These are phyloP conservation scores for Calyptommatus sinebrachiatus DNA, from an alignment of 2,113 vertebrate genomes.

Conservation along the genomic window DNA sequence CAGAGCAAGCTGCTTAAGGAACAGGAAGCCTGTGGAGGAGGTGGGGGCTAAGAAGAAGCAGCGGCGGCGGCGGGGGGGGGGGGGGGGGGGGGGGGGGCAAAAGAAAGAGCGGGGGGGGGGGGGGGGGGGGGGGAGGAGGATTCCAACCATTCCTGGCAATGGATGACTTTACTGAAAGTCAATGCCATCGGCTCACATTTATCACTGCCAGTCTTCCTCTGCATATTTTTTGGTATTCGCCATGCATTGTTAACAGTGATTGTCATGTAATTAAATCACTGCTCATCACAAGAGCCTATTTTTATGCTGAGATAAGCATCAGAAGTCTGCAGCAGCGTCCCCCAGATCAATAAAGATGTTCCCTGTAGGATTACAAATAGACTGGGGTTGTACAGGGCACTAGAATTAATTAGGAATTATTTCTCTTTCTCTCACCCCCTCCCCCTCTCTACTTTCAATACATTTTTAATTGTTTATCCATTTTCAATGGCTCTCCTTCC, in stretches of 20 bases:
- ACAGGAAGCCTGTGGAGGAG: background rate
- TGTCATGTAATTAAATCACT: slow-evolving; percentile 98
- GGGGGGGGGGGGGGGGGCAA: background rate
- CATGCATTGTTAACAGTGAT: slow-evolving; percentile 91
- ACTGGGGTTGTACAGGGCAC: slow-evolving; percentile 83
- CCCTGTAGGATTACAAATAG: slow-evolving; percentile 87
- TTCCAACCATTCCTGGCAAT: slow-evolving; percentile 43
- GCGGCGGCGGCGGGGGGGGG: background rate
- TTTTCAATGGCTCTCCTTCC: slow-evolving; percentile 65
- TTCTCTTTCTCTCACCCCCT: slow-evolving; percentile 73
- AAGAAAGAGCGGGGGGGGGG: background rate
- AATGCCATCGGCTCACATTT: slow-evolving; percentile 80
- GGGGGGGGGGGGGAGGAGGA: background rate
- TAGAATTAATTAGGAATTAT: slow-evolving; percentile 90
- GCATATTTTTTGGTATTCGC: slow-evolving; percentile 79
- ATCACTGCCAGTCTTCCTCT: slow-evolving; percentile 86
- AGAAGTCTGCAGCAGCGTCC: slow-evolving; percentile 80
- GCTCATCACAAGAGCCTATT: slow-evolving; percentile 88
- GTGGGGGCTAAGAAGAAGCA: background rate
- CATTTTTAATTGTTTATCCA: slow-evolving; percentile 82
- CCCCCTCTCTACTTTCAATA: slow-evolving; percentile 73
- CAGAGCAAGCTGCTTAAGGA: slow-evolving; percentile 14
- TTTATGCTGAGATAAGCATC: slow-evolving; percentile 92
- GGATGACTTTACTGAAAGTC: slow-evolving; percentile 70
- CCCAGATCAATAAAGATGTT: slow-evolving; percentile 93